Base-by-base conservation (phyloP, 2,888 invertebrate species). In the Gymnoscelis rufifasciata region DNA sequence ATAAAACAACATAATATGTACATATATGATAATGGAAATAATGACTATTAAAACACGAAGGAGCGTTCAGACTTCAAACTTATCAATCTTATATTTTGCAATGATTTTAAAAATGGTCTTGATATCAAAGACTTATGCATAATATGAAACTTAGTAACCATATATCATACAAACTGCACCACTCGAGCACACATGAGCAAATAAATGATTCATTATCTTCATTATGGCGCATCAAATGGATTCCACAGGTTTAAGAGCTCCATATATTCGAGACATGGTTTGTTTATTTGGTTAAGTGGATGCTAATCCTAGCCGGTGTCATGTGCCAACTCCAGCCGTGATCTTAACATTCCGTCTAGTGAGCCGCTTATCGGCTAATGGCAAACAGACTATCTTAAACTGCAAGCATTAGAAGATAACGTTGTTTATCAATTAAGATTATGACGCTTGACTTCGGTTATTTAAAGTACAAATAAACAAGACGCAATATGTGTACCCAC, bases 311-410 rank as follows among this genome's bases (percentile, higher is more conserved):
- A 7, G 23, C 8, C 12, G 8, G 39, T 50, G 47, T 39, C 48
- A 43, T 35, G 44, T 8, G 19, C 7, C 52, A 60, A 64, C 54
- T 54, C 56, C 57, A 64, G 58, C 71, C 71, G 51, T 68, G 69
- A 71, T 73, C 71, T 69, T 71, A 59, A 57, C 64, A 62, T 66
- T 64, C 44, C 64, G 38, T 44, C 47, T 65, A 58, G 57, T 61
- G 51, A 59, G 43, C 49, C 53, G 45, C 44, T 68, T 60, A 66
- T 67, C 64, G 56, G 30, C 38, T 33, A 38, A 36, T 45, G 35
- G 38, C 40, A 44, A 44, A 49, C 41, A 49, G 13, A 23, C 38
- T 43, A 49, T 49, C 44, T 24, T 44, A 14, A 15, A 35, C 28
- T 40, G 35, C 35, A 45, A 45, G 40, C 49, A 38, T 29, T 27